Evolutionary conservation across 2,888 invertebrate species (phyloP).

Genomic region (Zaprionus bogoriensis): DNA sequence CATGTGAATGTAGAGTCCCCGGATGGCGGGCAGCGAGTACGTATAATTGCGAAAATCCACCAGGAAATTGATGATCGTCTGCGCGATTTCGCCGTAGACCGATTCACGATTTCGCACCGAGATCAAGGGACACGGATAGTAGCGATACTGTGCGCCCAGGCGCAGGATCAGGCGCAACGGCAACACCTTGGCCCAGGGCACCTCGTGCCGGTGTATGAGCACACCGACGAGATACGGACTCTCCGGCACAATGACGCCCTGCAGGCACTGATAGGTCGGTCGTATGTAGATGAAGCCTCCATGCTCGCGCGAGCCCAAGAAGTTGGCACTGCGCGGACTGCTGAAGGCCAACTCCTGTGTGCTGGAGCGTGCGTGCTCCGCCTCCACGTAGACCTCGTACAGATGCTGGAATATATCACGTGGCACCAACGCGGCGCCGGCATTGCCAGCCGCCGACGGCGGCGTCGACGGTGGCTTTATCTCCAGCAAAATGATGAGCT

Average conservation of each 20-base stretch:
- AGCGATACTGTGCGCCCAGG: constrained; percentile 92
- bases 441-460: constrained; percentile 78
- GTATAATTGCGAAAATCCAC: constrained; percentile 93
- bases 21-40: constrained; percentile 90
- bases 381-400: constrained; percentile 87
- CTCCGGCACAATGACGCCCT: constrained; percentile 88
- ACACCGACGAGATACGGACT: constrained; percentile 90
- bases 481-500: constrained; percentile 90
- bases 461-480: constrained; percentile 85
- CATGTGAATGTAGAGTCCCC: constrained; percentile 91
- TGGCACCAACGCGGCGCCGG: constrained; percentile 82
- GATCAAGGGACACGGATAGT: constrained; percentile 92
- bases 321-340: constrained; percentile 83
- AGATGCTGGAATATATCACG: constrained; percentile 90
- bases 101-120: constrained; percentile 90
- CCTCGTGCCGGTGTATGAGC: constrained; percentile 87
- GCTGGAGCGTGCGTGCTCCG: constrained; percentile 87
- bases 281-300: constrained; percentile 92
- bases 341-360: constrained; percentile 87
- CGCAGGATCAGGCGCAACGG: constrained; percentile 89
- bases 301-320: constrained; percentile 88
- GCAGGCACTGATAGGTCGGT: constrained; percentile 91
- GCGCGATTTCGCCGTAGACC: constrained; percentile 92
- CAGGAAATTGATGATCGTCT: constrained; percentile 93
- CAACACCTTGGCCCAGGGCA: constrained; percentile 88